Percentiles rank a stretch among this genome's conserved stretches.
phyloP scores from a whole-genome alignment of 2,113 vertebrate species.

The Boulengeromyrus knoepffleri region DNA sequence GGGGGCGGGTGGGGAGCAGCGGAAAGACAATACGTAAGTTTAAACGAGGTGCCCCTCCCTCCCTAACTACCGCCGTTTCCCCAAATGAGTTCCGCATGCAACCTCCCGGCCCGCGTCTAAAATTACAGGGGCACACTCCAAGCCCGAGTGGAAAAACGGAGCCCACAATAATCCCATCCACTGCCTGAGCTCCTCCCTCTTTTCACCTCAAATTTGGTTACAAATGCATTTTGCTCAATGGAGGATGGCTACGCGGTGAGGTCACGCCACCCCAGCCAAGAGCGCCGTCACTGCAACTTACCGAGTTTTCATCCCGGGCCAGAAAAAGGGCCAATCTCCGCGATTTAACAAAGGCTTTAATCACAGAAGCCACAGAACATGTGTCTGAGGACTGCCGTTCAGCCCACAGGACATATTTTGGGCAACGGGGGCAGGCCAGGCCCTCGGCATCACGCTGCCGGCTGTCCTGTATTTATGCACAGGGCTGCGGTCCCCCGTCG shows the following conservation, averaged over 20 bases:
- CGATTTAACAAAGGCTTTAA: slow-evolving; percentile 61
- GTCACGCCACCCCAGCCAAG: slow-evolving; percentile 63
- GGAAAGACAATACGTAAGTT: slow-evolving; percentile 57
- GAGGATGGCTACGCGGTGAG: slow-evolving; percentile 64
- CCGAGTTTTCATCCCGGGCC: slow-evolving; percentile 44
- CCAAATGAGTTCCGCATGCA: slow-evolving; percentile 57
- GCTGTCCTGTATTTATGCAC: slow-evolving; percentile 17
- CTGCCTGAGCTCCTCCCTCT: slow-evolving; percentile 40
- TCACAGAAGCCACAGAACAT: slow-evolving; percentile 61
- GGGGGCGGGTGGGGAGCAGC: slow-evolving; percentile 16
- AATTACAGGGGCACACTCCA: slow-evolving; percentile 51
- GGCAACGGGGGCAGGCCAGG: background rate
- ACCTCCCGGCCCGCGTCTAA: slow-evolving; percentile 54
- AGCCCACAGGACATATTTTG: slow-evolving; percentile 51
- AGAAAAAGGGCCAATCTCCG: slow-evolving; percentile 61
- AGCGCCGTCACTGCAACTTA: slow-evolving; percentile 62
- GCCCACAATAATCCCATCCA: slow-evolving; percentile 44
- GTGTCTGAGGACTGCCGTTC: slow-evolving; percentile 53
- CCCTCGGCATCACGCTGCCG: slow-evolving; percentile 14
- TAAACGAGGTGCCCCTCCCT: slow-evolving; percentile 45
- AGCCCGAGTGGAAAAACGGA: slow-evolving; percentile 61
- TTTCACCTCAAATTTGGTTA: slow-evolving; percentile 57
- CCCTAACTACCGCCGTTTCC: slow-evolving; percentile 47
- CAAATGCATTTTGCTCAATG: slow-evolving; percentile 70
- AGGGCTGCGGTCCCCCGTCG: background rate